phyloP scores from a whole-genome alignment of 2,797 vertebrate species.

The Danio tinwini region DNA sequence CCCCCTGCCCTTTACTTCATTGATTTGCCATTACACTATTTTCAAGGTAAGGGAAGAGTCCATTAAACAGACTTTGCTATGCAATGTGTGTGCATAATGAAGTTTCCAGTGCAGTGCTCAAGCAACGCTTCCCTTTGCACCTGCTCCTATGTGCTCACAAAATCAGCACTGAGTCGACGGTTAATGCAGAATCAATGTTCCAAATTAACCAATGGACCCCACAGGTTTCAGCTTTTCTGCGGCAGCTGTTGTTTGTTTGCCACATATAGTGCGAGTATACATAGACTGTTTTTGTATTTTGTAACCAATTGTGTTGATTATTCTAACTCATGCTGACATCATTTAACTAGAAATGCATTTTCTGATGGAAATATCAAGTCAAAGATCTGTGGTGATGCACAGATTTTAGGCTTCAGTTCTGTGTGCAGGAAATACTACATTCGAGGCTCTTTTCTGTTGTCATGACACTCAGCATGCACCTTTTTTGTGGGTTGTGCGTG shows the following conservation, averaged over 20 bases:
- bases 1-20: constrained; percentile 77
- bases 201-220: constrained; percentile 77
- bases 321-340: neutral
- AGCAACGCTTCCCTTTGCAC: constrained; percentile 69
- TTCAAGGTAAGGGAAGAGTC: constrained; percentile 77
- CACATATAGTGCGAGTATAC: constrained; percentile 40
- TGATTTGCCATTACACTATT: constrained; percentile 81
- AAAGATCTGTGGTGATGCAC: neutral
- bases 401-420: neutral
- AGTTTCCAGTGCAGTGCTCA: constrained; percentile 57
- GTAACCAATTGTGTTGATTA: neutral
- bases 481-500: neutral
- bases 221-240: constrained; percentile 61
- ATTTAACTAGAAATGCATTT: neutral
- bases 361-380: neutral
- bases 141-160: constrained; percentile 70
- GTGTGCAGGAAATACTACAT: neutral
- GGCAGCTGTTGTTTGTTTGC: constrained; percentile 28
- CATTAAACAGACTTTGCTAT: constrained; percentile 76
- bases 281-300: constrained; percentile 21
- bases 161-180: constrained; percentile 72
- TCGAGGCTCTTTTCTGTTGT: neutral
- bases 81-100: constrained; percentile 74
- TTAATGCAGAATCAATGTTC: constrained; percentile 83
- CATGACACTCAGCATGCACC: constrained; percentile 1